Evolutionary conservation across 30 jellyfish, hydroid and myxozoan species (phyloP).

Genomic region (Aurelia sp.): DNA sequence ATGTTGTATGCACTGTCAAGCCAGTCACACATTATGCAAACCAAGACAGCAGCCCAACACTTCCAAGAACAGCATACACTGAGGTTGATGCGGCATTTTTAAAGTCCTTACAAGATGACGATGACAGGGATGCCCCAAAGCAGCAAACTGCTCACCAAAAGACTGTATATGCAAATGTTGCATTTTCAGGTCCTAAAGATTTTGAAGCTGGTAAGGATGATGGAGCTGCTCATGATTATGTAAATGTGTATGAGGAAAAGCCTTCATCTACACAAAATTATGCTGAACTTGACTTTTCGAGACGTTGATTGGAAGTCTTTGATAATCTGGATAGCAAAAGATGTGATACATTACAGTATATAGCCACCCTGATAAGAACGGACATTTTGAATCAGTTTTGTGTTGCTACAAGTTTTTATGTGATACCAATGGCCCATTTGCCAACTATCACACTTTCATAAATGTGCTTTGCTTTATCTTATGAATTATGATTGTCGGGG

Average conservation of each 20-base stretch:
- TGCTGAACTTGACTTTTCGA: conserved; percentile 85
- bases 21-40: conserved; percentile 92
- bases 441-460: no score
- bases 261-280: conserved; percentile 53
- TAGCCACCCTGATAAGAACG: no score
- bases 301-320: background rate
- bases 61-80: conserved; percentile 79
- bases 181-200: background rate
- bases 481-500: no score
- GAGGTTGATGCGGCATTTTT: conserved; percentile 83
- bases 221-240: conserved; percentile 23
- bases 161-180: conserved; percentile 36
- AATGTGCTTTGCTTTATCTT: no score
- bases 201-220: background rate
- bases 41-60: conserved; percentile 79
- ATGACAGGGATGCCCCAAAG: conserved; percentile 12
- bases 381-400: background rate
- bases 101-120: conserved; percentile 28
- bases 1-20: conserved; percentile 91
- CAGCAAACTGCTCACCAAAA: conserved; percentile 15
- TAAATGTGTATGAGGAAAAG: conserved; percentile 39
- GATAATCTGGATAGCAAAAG: no score
- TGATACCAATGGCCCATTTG: no score
- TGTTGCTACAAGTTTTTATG: conserved; percentile 2
- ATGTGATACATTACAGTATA: no score